Evolutionary conservation across 1,140 invertebrate species (phyloP), one percentile per base, ranked within the genome.

Genomic region (Caenorhabditis inopinata): DNA sequence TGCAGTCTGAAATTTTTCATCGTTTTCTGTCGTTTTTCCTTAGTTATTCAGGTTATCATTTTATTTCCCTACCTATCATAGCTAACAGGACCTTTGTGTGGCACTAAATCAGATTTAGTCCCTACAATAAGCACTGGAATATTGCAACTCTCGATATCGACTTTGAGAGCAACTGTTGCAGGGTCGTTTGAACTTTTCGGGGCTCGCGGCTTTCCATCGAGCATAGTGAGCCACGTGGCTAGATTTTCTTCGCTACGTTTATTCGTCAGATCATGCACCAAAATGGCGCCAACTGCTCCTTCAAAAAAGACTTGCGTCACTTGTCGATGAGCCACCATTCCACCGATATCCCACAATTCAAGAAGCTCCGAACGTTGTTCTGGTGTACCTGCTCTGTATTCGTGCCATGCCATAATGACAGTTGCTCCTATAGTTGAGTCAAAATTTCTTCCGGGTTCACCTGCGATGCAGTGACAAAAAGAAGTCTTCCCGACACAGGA

Each of bases 181-280:
- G 58, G 78, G 25, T 75, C 58, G 7, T 58, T 42, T 3, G 42
- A 42, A 16, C 7, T 47, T 5, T 29, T 47, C 14, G 29, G 29
- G 7, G 78, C 45, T 12, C 78, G 58, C 2, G 78, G 45, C 23
- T 79, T 79, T 1, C 78, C 78, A 35, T 79, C 78, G 18, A 79
- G 62, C 62, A 79, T 49, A 16, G 78, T 58, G 7, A 79, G 78
- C 78, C 78, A 79, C 27, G 62, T 58, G 21, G 62, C 58, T 1
- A 79, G 62, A 21, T 79, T 79, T 68, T 79, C 92, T 89, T 97
- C 94, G 73, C 95, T 96, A 89, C 98, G 98, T 85, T 94, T 92
- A 89, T 98, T 98, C 25, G 94, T 96, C 84, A 97, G 91, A 90
- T 98, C 96, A 90, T 98, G 95, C 12, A 97, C 95, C 53, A 98